Evolutionary conservation across 2,888 invertebrate species (phyloP), one percentile per base, ranked within the genome.

Genomic region (Diloba caeruleocephala): DNA sequence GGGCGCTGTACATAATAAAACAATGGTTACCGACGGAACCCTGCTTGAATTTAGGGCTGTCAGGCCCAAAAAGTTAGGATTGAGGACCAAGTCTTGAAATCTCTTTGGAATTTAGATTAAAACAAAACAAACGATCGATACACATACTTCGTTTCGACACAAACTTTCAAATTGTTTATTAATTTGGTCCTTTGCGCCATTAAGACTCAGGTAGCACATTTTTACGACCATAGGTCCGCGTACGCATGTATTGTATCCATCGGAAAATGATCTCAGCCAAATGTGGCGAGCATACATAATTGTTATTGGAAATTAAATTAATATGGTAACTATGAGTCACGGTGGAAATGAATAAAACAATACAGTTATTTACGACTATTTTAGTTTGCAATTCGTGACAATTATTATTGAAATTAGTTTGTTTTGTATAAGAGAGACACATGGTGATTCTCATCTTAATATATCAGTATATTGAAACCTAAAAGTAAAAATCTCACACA

Each of bases 1-100:
- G 76, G 69, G 44, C 54, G 71, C 78, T 76, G 79, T 79, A 86
- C 85, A 86, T 87, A 85, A 87, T 88, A 81, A 81, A 84, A 84
- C 84, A 84, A 84, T 82, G 74, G 81, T 39, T 52, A 67, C 43
- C 51, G 19, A 48, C 68, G 53, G 58, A 64, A 71, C 58, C 50
- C 60, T 48, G 49, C 50, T 37, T 21, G 42, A 26, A 44, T 57
- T 21, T 60, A 72, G 72, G 74, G 74, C 6, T 74, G 69, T 15
- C 38, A 36, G 12, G 7, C 46, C 41, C 10, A 29, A 44, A 43
- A 28, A 38, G n/a, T 23, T 10, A 13, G 15, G 9, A 33, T 25
- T 13, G 23, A 58, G 14, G 10, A 49, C 4, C 38, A 45, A 21
- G 5, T 32, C 32, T 17, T 8, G 6, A 37, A 32, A 49, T 34